Evolutionary conservation across 2,113 vertebrate species (phyloP).

Genomic region (Grantiella picta): DNA sequence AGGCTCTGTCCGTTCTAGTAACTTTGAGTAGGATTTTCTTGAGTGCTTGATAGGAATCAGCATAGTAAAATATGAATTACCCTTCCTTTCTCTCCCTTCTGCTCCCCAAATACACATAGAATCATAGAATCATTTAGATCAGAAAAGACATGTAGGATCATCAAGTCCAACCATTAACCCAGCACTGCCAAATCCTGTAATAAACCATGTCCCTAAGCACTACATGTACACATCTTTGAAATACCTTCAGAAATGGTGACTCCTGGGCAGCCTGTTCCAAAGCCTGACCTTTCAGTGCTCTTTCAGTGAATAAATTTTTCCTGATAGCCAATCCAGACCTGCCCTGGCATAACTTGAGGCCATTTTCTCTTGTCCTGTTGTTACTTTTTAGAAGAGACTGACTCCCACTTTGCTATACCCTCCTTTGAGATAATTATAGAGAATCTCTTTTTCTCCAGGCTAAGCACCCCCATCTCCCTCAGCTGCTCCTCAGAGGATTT

Average conservation of each 20-base stretch:
- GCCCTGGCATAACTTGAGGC: not conserved
- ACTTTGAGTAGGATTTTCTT: not conserved
- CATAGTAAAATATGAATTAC: not conserved
- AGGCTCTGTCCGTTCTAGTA: not conserved
- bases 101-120: not conserved
- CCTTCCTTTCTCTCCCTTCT: not conserved
- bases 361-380: not conserved
- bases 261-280: not conserved
- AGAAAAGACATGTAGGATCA: not conserved
- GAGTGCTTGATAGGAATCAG: not conserved
- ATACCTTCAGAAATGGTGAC: not conserved
- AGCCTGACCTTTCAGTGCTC: not conserved
- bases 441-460: not conserved
- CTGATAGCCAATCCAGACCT: not conserved
- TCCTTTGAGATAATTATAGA: not conserved
- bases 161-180: not conserved
- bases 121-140: not conserved
- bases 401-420: not conserved
- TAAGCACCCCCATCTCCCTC: not conserved
- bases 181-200: not conserved
- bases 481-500: not conserved
- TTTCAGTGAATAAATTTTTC: not conserved
- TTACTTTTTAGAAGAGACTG: not conserved
- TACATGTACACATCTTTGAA: not conserved
- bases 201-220: not conserved